A percentile compares a stretch with the other conserved stretches of the same genome.
Evolutionary conservation across 2,797 vertebrate species (phyloP).

Genomic region (Anniella stebbinsi): DNA sequence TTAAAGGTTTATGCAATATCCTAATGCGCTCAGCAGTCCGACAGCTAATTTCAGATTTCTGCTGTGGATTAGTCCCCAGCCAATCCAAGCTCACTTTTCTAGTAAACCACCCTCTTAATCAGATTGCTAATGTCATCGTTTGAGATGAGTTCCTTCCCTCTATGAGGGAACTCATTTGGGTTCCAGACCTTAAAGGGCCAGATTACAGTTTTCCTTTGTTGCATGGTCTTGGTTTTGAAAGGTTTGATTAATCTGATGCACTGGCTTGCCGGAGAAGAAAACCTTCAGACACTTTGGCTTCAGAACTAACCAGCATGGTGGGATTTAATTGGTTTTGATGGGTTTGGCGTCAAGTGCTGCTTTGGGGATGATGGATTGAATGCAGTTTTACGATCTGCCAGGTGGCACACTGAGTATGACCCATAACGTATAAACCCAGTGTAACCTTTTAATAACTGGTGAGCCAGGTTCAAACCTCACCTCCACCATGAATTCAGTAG

Average conservation of each 20-base stretch:
- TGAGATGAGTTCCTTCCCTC: slow-evolving; percentile 32
- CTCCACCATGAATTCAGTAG: background rate
- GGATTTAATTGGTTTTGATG: background rate
- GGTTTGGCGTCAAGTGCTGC: background rate
- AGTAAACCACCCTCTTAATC: slow-evolving; percentile 62
- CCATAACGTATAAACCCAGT: background rate
- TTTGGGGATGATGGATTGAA: slow-evolving; percentile 11
- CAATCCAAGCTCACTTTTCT: slow-evolving; percentile 47
- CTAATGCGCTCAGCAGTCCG: slow-evolving; percentile 62
- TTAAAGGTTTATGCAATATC: slow-evolving; percentile 69
- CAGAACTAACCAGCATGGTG: slow-evolving; percentile 29
- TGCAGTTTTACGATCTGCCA: background rate
- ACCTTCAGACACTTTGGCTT: slow-evolving; percentile 41
- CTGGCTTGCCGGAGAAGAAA: slow-evolving; percentile 33
- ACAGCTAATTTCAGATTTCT: slow-evolving; percentile 70
- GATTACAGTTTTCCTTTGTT: slow-evolving; percentile 56
- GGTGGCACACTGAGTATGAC: background rate
- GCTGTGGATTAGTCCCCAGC: slow-evolving; percentile 63
- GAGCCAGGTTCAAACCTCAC: background rate
- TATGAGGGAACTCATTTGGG: slow-evolving; percentile 54
- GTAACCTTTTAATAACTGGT: background rate
- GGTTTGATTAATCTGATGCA: slow-evolving; percentile 50
- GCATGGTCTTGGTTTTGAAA: slow-evolving; percentile 17
- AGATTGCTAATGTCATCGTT: rapidly evolving
- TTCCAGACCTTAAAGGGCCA: slow-evolving; percentile 39